Conservation (phyloP, 2,797 vertebrate species). For the Parambassis ranga region DNA sequence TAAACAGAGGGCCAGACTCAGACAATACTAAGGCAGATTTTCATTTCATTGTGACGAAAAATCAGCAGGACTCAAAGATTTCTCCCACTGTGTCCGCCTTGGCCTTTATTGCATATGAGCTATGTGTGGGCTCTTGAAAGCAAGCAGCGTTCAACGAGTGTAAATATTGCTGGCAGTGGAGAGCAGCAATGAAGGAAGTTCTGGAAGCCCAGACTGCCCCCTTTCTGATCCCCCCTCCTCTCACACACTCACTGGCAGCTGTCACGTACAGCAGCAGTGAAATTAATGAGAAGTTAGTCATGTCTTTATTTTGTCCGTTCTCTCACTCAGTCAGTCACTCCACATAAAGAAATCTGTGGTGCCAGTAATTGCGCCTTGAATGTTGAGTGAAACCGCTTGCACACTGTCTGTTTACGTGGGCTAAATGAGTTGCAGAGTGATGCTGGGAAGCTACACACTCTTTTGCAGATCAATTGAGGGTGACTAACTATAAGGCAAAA, state of each 20-base stretch:
- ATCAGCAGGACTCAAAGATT: conserved; percentile 49
- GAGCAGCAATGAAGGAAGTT: conserved; percentile 38
- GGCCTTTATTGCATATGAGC: conserved; percentile 56
- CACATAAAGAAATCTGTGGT: conserved; percentile 59
- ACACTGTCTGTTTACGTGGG: conserved; percentile 49
- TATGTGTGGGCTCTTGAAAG: conserved; percentile 56
- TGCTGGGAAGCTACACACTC: conserved; percentile 40
- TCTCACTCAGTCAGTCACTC: conserved; percentile 53
- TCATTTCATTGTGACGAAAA: conserved; percentile 59
- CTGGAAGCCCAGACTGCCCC: conserved; percentile 35
- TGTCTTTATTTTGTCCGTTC: conserved; percentile 64
- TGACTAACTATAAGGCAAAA: conserved; percentile 22
- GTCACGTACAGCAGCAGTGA: conserved; percentile 50
- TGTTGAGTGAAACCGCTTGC: conserved; percentile 54
- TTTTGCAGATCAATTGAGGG: conserved; percentile 41
- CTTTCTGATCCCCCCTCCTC: neutral
- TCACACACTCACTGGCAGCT: conserved; percentile 51
- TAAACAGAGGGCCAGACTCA: conserved; percentile 10
- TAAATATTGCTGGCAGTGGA: conserved; percentile 54
- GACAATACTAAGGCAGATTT: conserved; percentile 16
- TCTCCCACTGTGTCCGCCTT: conserved; percentile 43
- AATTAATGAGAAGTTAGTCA: conserved; percentile 68
- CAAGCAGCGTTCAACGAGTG: conserved; percentile 43
- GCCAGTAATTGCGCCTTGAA: conserved; percentile 60
- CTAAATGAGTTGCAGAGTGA: conserved; percentile 55